Conservation (phyloP, 2,797 vertebrate species). For the Oreortyx pictus region DNA sequence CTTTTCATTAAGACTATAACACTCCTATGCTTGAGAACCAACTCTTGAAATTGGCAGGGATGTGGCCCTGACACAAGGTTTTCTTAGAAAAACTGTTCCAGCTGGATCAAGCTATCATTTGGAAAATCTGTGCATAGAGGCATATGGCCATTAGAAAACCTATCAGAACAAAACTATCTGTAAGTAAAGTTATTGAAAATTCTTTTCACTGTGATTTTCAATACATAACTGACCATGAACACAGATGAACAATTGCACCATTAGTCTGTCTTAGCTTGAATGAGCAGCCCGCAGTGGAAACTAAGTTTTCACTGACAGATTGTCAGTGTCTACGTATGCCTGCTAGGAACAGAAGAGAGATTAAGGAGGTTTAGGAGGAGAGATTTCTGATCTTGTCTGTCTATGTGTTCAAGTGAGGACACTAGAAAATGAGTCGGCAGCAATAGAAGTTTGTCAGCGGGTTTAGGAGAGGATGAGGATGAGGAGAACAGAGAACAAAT, state of each 20-base stretch:
- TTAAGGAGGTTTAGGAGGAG: neutral
- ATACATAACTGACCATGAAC: neutral
- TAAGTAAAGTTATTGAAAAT: constrained; percentile 4
- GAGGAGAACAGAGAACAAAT: neutral
- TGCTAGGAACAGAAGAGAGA: neutral
- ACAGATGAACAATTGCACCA: neutral
- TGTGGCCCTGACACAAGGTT: neutral
- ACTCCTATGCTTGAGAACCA: neutral
- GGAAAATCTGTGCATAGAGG: constrained; percentile 1
- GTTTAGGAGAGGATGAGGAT: neutral
- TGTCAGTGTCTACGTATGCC: too few species aligned
- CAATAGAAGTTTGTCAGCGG: neutral
- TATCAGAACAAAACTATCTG: constrained; percentile 14
- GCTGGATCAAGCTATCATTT: constrained; percentile 52
- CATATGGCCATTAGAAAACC: constrained; percentile 38
- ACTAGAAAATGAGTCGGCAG: neutral
- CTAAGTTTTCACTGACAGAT: neutral
- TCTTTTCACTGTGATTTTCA: neutral
- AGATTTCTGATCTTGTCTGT: neutral
- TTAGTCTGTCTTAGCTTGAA: neutral
- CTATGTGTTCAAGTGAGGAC: neutral
- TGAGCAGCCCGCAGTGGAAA: neutral
- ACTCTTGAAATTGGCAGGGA: constrained; percentile 42
- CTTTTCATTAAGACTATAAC: constrained; percentile 14
- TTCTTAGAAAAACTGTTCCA: constrained; percentile 54